Conservation (phyloP, 2,888 invertebrate species). For the Vanessa cardui region DNA sequence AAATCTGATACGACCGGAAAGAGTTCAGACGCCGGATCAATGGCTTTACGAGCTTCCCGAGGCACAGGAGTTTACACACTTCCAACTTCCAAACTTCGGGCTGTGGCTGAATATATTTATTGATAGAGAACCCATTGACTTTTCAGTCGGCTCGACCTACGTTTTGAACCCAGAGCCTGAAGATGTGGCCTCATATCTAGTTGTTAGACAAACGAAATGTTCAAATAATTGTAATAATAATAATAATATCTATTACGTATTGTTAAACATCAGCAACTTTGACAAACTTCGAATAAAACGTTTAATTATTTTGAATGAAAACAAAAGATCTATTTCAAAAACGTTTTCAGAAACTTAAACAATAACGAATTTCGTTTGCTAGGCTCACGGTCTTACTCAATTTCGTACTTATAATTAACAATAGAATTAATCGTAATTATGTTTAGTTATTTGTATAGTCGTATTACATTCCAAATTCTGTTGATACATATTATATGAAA, state of each 20-base stretch:
- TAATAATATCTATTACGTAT: neutral
- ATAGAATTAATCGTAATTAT: neutral
- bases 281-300: constrained; percentile 12
- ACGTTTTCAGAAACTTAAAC: constrained; percentile 10
- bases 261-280: neutral
- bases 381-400: neutral
- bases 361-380: neutral
- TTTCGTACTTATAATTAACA: neutral
- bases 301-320: constrained; percentile 8
- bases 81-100: too few relatives aligned
- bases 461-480: neutral
- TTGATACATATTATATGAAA: neutral
- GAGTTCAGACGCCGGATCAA: too few relatives aligned
- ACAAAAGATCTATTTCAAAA: constrained; percentile 15
- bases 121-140: too few relatives aligned
- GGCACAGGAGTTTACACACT: too few relatives aligned
- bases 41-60: too few relatives aligned
- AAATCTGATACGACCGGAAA: too few relatives aligned
- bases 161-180: too few relatives aligned
- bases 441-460: neutral
- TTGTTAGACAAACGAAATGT: too few relatives aligned
- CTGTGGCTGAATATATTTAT: too few relatives aligned
- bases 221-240: too few relatives aligned
- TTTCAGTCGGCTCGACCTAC: too few relatives aligned
- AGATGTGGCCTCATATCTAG: too few relatives aligned